Base-by-base conservation (phyloP, 1,140 invertebrate genomes). In the Leptinotarsa defecta region DNA sequence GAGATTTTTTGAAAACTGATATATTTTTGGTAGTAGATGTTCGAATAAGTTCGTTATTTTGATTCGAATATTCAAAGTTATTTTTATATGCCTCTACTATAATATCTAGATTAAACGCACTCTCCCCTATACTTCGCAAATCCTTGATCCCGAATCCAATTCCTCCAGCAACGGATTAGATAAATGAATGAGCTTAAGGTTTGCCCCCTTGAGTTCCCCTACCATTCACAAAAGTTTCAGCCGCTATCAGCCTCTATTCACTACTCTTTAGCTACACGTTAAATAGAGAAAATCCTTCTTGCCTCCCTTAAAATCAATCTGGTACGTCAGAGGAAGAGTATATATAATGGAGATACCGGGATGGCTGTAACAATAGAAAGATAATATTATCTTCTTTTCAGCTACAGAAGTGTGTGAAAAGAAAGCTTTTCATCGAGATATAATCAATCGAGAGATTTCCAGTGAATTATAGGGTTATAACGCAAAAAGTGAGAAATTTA, bases 241-340 rank as follows among this genome's bases (percentile, higher is more conserved):
- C 22, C 64, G 20, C 64, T 65, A 65, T 65, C 64, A 34, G 64
- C 64, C 64, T 19, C 52, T 19, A 57, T 57, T 57, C 52, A 57
- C 52, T 65, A 65, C 64, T 65, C 64, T 65, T 65, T 65, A 34
- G 22, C 64, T 65, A 13, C 64, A 65, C 64, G 22, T 65, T 65
- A 65, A 65, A 65, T 65, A 65, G 22, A 15, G 22, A 20, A 65
- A 65, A 65, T 65, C 64, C 22, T 4, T 27, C 64, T 65, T 65
- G 64, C 64, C 20, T 34, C 64, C n/a, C 64, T 65, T 65, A 15
- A 34, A 65, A 65, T 65, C 64, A 65, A 65, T 65, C 64, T 65
- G 27, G 24, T 65, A 24, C 15, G 17, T 65, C 20, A 15, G 13
- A 65, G 20, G 64, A 57, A 13, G 13, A 65, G 20, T 15, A 34